Percentiles rank a stretch among this genome's conserved stretches.
Evolutionary conservation across 2,888 invertebrate species (phyloP).

Genomic region (Aphidius colemani): DNA sequence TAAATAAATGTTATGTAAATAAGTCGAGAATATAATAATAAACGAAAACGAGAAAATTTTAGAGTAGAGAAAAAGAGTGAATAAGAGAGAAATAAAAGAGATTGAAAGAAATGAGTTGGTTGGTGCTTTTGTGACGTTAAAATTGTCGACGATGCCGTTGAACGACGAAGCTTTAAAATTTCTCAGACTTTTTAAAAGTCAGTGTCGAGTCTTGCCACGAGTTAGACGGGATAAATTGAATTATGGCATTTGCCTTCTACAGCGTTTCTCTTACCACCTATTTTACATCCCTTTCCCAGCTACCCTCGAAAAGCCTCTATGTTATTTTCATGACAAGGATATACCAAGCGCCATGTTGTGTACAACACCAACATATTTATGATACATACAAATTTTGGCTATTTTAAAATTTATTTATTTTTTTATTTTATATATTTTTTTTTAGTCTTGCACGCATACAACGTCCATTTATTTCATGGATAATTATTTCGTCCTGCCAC

Average conservation of each 20-base stretch:
- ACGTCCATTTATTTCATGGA: conserved; percentile 7
- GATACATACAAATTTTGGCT: too few relatives aligned
- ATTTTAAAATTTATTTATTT: too few relatives aligned
- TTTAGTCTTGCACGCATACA: too few relatives aligned
- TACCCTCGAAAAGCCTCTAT: too few relatives aligned
- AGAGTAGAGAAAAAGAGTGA: neutral
- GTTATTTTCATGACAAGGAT: too few relatives aligned
- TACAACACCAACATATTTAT: too few relatives aligned
- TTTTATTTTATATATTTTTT: too few relatives aligned
- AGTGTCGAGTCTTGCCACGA: conserved; percentile 31
- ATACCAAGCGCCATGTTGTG: too few relatives aligned
- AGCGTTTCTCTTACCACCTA: conserved; percentile 19
- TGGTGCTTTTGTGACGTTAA: conserved; percentile 15
- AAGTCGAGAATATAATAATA: conserved; percentile 11
- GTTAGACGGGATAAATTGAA: conserved; percentile 40
- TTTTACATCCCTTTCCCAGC: too few relatives aligned
- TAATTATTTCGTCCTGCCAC: conserved; percentile 22
- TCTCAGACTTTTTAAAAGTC: conserved; percentile 35
- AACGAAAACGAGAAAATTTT: neutral
- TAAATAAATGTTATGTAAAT: too few relatives aligned
- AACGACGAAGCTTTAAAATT: conserved; percentile 25
- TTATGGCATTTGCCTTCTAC: conserved; percentile 38
- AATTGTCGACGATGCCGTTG: conserved; percentile 26
- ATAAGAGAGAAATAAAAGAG: conserved; percentile 10
- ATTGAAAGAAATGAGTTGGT: neutral